Evolutionary conservation across 2,113 vertebrate species (phyloP), one percentile per base, ranked within the genome.

Genomic region (Ia io): DNA sequence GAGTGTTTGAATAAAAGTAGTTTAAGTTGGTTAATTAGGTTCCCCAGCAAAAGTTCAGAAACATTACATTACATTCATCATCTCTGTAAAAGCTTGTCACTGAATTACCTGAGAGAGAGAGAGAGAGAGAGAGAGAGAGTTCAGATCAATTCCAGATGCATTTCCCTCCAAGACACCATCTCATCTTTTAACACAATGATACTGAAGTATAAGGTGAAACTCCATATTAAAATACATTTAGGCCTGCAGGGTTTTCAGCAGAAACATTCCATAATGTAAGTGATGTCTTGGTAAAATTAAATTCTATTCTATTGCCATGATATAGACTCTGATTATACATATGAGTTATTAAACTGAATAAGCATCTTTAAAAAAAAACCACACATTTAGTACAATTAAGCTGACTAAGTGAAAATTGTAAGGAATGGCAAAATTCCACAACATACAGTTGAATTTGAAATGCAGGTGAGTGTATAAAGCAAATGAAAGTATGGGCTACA

Each of bases 1-100:
- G 77, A 97, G 84, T 96, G 89, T 97, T 98, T 98, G 96, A 98
- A 98, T 97, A 96, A 95, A 98, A 98, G 91, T 92, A 95, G 94
- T 96, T 97, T 97, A 91, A 56, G 84, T 96, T 97, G 96, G 89
- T 96, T 98, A 98, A 98, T 98, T 98, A 98, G 86, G 82, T 98
- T 90, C 70, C 84, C 95, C 53, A 61, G 20, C 92, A 98, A 97
- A 95, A 96, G 84, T 97, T 98, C 94, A 96, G 56, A 98, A 96
- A 97, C 74, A 90, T 93, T 97, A 77, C 73, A 76, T 96, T 97
- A 88, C 96, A 98, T 98, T 98, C 94, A 98, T 98, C 97, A 98
- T 98, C 69, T 95, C 77, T 97, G 94, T 98, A 94, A 98, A 98
- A 97, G 82, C 32, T 96, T 98, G 96, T 98, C 97, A 92, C 69